A percentile compares a stretch with the other conserved stretches of the same genome.
Evolutionary conservation across 2,888 invertebrate species (phyloP).

Genomic region (Helobdella robusta): DNA sequence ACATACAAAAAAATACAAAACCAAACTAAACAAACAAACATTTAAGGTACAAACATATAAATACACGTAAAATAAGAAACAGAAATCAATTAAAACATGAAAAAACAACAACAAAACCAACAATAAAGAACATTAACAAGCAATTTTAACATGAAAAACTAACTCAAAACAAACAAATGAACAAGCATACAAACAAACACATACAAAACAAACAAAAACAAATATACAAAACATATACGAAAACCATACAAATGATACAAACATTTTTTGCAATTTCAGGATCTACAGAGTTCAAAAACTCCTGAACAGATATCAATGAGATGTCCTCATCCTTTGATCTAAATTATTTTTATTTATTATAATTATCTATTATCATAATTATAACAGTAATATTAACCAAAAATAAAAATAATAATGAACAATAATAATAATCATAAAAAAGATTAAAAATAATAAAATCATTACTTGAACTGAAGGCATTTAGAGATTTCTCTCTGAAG

Average conservation of each 20-base stretch:
- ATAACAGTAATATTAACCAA: neutral
- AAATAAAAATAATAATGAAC: constrained; percentile 6
- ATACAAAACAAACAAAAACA: too few species aligned
- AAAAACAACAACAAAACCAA: neutral
- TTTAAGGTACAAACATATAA: too few species aligned
- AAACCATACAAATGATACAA: too few species aligned
- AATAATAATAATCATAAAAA: neutral
- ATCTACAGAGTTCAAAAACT: constrained; percentile 75
- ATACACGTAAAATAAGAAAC: constrained; percentile 6
- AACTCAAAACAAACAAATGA: too few species aligned
- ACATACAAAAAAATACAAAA: neutral
- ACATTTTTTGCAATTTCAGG: too few species aligned
- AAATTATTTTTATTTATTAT: constrained; percentile 23
- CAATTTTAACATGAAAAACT: constrained; percentile 44
- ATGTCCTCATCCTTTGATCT: constrained; percentile 87
- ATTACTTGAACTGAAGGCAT: constrained; percentile 80
- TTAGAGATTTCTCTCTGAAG: constrained; percentile 86
- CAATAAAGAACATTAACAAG: neutral
- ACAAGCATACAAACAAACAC: too few species aligned
- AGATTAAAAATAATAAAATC: neutral
- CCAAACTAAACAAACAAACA: too few species aligned
- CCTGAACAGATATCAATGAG: constrained; percentile 70
- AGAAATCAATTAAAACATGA: neutral
- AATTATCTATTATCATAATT: neutral
- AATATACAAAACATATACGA: too few species aligned